These are phyloP conservation scores for Psylliodes chrysocephalus DNA, from an alignment of 2,888 invertebrate genomes.

Conservation along the genomic window DNA sequence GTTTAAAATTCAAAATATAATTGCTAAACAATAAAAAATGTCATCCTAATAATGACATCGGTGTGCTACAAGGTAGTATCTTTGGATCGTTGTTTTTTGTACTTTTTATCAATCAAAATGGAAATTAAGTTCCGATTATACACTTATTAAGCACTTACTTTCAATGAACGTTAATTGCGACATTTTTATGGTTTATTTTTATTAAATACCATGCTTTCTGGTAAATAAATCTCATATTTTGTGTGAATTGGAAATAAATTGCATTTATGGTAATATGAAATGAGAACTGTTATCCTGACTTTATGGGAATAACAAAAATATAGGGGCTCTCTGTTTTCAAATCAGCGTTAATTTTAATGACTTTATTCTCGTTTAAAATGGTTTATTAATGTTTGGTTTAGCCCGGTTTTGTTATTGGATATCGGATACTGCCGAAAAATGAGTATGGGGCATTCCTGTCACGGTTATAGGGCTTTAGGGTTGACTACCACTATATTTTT, in stretches of 20 bases:
- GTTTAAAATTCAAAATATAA: too few relatives aligned
- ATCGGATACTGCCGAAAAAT: too few relatives aligned
- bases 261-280: constrained; percentile 2
- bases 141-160: too few relatives aligned
- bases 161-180: too few relatives aligned
- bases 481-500: not conserved
- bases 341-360: constrained; percentile 34
- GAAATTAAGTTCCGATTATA: too few relatives aligned
- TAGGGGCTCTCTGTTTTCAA: constrained; percentile 33
- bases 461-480: not conserved
- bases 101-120: too few relatives aligned
- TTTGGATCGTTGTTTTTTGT: too few relatives aligned
- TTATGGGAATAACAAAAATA: constrained; percentile 5
- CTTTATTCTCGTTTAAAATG: constrained; percentile 26
- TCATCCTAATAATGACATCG: too few relatives aligned
- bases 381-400: too few relatives aligned
- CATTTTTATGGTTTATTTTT: constrained; percentile 5
- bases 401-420: too few relatives aligned
- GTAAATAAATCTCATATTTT: not conserved
- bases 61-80: too few relatives aligned
- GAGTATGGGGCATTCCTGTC: not conserved
- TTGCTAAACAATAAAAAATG: too few relatives aligned
- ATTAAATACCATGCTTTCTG: not conserved
- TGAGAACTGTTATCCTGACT: not conserved
- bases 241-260: not conserved